These are phyloP conservation scores for Rhipidura dahli DNA, from an alignment of 2,113 vertebrate species.

Conservation along the genomic window DNA sequence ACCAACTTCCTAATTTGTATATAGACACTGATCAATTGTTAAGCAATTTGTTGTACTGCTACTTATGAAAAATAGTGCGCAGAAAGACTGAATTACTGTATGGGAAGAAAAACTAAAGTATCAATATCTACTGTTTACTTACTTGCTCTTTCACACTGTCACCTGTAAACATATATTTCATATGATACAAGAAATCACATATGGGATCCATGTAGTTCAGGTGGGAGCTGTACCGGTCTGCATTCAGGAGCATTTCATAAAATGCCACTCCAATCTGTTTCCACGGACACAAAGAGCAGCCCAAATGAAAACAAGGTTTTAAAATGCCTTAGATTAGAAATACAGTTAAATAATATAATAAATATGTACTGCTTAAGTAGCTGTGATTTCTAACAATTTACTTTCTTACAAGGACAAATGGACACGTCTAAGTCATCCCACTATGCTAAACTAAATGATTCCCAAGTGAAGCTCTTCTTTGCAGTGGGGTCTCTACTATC, in stretches of 20 bases:
- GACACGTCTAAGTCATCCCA: not conserved
- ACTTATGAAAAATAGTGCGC: not conserved
- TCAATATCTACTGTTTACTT: conserved; percentile 18
- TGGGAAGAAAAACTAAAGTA: not conserved
- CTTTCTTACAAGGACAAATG: not conserved
- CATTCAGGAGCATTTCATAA: conserved; percentile 97
- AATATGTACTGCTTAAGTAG: not conserved
- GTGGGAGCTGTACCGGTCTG: conserved; percentile 90
- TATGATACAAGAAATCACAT: conserved; percentile 98
- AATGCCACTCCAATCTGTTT: conserved; percentile 94
- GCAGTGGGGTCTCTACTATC: not conserved
- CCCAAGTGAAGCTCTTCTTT: not conserved
- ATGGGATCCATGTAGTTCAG: conserved; percentile 95
- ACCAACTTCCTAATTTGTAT: not conserved
- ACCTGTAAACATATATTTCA: conserved; percentile 99
- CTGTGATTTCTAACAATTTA: not conserved
- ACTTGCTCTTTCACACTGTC: conserved; percentile 99
- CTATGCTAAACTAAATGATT: not conserved
- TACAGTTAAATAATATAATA: not conserved
- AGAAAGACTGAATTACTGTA: not conserved
- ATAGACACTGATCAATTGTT: not conserved
- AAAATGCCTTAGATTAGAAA: not conserved
- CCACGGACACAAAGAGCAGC: not conserved
- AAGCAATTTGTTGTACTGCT: not conserved
- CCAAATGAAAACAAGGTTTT: not conserved